A percentile compares a stretch with the other conserved stretches of the same genome.
phyloP scores from a whole-genome alignment of 1,140 invertebrate species.

The Caenorhabditis latens region DNA sequence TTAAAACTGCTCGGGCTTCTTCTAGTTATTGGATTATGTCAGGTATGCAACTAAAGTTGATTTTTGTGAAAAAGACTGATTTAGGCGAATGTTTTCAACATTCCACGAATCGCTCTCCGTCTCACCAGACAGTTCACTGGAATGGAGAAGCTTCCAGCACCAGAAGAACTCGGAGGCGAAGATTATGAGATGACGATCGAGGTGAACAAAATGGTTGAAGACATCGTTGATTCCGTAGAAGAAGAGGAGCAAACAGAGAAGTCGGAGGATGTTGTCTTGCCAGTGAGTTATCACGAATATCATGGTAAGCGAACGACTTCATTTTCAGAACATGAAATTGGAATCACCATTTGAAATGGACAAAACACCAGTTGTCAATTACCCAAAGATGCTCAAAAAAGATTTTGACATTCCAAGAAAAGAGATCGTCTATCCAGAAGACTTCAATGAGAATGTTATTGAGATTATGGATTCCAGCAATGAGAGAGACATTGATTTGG shows the following conservation, averaged over 20 bases:
- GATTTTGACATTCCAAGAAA: not conserved
- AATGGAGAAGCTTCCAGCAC: constrained; percentile 19
- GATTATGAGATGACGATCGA: constrained; percentile 37
- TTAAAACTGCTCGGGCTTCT: constrained; percentile 6
- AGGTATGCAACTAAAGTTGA: not conserved
- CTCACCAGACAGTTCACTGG: constrained; percentile 23
- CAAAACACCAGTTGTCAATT: constrained; percentile 8
- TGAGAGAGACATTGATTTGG: constrained; percentile 20
- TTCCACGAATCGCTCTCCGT: constrained; percentile 12
- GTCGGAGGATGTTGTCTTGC: not conserved
- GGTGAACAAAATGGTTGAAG: not conserved
- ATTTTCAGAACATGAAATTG: constrained; percentile 4
- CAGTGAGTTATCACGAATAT: not conserved
- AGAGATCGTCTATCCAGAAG: constrained; percentile 20
- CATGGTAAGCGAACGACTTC: not conserved
- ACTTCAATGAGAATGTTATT: constrained; percentile 13
- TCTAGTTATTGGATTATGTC: constrained; percentile 13
- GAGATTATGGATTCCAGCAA: constrained; percentile 34
- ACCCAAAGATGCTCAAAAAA: constrained; percentile 2
- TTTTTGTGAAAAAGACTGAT: not conserved
- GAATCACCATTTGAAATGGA: constrained; percentile 17
- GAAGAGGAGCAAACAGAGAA: not conserved
- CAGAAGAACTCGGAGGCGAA: constrained; percentile 25
- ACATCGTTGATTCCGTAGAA: not conserved
- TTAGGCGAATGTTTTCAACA: constrained; percentile 18